Evolutionary conservation across 2,113 vertebrate species (phyloP), one percentile per base, ranked within the genome.

Genomic region (Athene noctua): DNA sequence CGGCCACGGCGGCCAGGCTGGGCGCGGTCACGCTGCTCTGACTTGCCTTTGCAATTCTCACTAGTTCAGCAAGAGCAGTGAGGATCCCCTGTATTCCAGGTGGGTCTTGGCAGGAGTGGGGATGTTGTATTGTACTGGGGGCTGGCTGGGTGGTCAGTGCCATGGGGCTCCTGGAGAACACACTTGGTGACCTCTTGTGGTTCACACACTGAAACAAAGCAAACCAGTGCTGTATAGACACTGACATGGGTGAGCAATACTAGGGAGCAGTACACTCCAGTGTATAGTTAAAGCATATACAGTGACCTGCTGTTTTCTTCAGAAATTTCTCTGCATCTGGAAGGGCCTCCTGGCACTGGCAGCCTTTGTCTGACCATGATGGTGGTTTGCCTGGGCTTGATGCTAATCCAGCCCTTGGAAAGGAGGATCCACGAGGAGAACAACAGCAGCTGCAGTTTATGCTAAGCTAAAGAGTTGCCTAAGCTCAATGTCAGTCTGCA

Each of bases 1-100:
- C 0, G 1, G 57, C 40, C 58, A 27, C 1, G 0, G 58, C 0
- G 0, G 19, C 78, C 29, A 6, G 44, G 27, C 81, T 71, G 34
- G 59, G 44, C 71, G 54, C 0, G 0, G 38, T 22, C 82, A 74
- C 1, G 0, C 55, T 57, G 36, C 61, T 80, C 66, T 61, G 55
- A 12, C 40, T 36, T 26, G 6, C 68, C 66, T 51, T n/a, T 8
- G 8, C 26, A 5, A 2, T 12, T 62, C 34, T 4, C 47, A 54
- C 11, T 54, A 20, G 63, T 5, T 30, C 59, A 82, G 79, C 81
- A 66, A 49, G 34, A 65, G 40, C 81, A 17, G 9, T 4, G 65
- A 66, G 78, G 30, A 13, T 54, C 51, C 38, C 0, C 1, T 18
- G 73, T 12, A 5, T 65, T 66, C 51, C 23, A 10, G 15, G 55